Conservation (phyloP, 2,888 invertebrate species). For the Euproctis similis region DNA sequence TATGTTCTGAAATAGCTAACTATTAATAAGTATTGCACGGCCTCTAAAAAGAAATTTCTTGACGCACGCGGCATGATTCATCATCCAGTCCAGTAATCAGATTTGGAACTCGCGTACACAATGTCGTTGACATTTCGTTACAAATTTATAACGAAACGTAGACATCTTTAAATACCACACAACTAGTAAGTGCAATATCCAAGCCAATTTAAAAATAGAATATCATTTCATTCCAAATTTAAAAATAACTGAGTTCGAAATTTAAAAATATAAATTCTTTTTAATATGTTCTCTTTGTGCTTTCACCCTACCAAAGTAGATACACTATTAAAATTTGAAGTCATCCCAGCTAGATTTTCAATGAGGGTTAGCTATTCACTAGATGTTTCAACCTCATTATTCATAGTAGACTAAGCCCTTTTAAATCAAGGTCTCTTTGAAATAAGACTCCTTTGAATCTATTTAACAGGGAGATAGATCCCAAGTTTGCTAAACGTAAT, state of each 20-base stretch:
- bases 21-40: slow-evolving; percentile 34
- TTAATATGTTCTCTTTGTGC: too few species aligned
- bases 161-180: too few species aligned
- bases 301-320: too few species aligned
- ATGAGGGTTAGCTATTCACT: slow-evolving; percentile 61
- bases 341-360: slow-evolving; percentile 41
- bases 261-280: too few species aligned
- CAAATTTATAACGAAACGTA: too few species aligned
- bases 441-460: slow-evolving; percentile 51
- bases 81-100: slow-evolving; percentile 49
- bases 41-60: slow-evolving; percentile 49
- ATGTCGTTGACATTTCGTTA: slow-evolving; percentile 70
- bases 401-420: slow-evolving; percentile 61
- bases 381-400: slow-evolving; percentile 61
- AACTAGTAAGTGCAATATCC: too few species aligned
- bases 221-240: too few species aligned
- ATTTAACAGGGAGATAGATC: slow-evolving; percentile 31
- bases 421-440: slow-evolving; percentile 50
- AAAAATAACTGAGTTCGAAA: too few species aligned
- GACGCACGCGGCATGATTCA: slow-evolving; percentile 62
- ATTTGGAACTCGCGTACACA: slow-evolving; percentile 50
- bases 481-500: slow-evolving; percentile 11
- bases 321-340: too few species aligned
- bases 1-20: slow-evolving; percentile 36
- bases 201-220: too few species aligned